These are phyloP conservation scores for Caenorhabditis briggsae DNA, from an alignment of 1,140 invertebrate species.

Conservation along the genomic window DNA sequence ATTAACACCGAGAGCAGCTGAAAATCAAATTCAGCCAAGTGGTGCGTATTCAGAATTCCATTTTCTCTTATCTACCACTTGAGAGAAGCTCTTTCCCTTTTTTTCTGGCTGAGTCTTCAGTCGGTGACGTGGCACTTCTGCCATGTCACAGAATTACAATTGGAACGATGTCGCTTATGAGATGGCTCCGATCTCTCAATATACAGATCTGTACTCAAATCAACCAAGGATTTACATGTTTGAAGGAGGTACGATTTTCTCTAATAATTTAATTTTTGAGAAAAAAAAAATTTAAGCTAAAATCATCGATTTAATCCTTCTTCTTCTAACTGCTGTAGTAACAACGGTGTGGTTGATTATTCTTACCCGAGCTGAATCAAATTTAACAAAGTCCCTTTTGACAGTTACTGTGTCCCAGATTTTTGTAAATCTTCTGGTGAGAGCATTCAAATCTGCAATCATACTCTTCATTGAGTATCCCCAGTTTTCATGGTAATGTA, in stretches of 20 bases:
- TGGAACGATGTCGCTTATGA: constrained; percentile 36
- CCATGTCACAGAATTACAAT: constrained; percentile 39
- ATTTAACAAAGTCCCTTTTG: constrained; percentile 9
- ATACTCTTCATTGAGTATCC: background rate
- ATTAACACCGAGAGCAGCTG: constrained; percentile 31
- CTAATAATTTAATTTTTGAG: background rate
- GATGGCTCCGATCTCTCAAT: constrained; percentile 36
- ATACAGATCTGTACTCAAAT: constrained; percentile 35
- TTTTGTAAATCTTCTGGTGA: constrained; percentile 13
- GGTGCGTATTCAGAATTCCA: background rate
- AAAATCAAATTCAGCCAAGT: background rate
- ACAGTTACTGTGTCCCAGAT: constrained; percentile 11
- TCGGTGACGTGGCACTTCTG: constrained; percentile 9
- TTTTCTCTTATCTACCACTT: background rate
- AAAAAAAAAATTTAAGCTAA: background rate
- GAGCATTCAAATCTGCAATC: background rate
- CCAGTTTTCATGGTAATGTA: background rate
- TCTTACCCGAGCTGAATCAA: background rate
- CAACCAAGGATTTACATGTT: constrained; percentile 42
- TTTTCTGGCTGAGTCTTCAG: background rate
- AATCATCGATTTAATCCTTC: background rate
- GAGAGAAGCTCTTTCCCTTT: background rate
- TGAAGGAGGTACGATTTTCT: constrained; percentile 16
- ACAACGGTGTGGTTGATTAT: background rate
- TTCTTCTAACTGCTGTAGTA: background rate